phyloP scores from a whole-genome alignment of 2,113 vertebrate genomes.

The Siniperca knerii region DNA sequence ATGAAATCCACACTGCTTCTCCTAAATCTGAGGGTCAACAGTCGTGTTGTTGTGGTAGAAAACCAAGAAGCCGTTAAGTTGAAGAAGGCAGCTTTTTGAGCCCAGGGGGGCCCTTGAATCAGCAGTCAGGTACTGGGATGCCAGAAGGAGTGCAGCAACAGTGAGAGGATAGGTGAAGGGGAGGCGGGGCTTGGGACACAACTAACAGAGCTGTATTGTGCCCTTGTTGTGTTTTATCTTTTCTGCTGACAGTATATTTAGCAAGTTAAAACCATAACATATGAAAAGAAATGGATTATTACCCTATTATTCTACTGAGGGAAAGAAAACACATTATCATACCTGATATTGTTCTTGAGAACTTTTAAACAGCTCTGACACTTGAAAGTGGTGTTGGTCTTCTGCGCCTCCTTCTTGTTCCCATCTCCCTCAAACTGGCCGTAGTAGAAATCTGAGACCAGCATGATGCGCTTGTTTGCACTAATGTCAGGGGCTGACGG shows the following conservation, averaged over 20 bases:
- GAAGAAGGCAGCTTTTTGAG: too few relatives aligned
- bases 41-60: too few relatives aligned
- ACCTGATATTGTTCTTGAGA: conserved; percentile 99
- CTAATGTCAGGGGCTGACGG: conserved; percentile 71
- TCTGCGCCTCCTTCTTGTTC: conserved; percentile 83
- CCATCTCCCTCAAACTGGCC: conserved; percentile 91
- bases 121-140: background rate
- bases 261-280: background rate
- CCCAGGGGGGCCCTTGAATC: too few relatives aligned
- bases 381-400: conserved; percentile 93
- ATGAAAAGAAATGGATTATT: background rate
- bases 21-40: too few relatives aligned
- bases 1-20: too few relatives aligned
- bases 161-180: background rate
- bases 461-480: conserved; percentile 94
- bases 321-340: conserved; percentile 45
- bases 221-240: background rate
- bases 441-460: conserved; percentile 98
- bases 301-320: background rate
- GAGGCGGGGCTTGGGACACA: background rate
- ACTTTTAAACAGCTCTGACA: conserved; percentile 97
- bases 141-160: background rate
- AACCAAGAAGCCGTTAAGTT: too few relatives aligned
- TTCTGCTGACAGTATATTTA: background rate
- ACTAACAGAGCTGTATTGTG: background rate